Conservation (phyloP, 1,140 invertebrate genomes). For the Battus philenor region DNA sequence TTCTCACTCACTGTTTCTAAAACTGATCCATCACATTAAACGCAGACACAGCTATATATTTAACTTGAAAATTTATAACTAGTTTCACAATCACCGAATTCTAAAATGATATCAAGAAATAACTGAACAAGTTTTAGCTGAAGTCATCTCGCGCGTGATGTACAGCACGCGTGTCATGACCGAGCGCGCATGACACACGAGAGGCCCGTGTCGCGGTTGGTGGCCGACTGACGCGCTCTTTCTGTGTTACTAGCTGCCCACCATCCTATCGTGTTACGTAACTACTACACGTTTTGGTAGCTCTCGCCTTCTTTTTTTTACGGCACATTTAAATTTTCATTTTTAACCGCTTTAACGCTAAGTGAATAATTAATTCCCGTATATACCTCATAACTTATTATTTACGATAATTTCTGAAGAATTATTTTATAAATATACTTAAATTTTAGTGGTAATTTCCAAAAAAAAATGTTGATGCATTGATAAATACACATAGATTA, state of each 20-base stretch:
- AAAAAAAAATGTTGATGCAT: too few relatives aligned
- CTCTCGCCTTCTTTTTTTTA: neutral
- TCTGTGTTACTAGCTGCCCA: constrained; percentile 26
- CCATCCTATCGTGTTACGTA: constrained; percentile 33
- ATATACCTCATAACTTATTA: too few relatives aligned
- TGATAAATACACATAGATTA: neutral
- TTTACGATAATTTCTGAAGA: too few relatives aligned
- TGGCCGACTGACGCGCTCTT: constrained; percentile 45
- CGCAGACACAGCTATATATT: too few relatives aligned
- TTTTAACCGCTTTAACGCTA: too few relatives aligned
- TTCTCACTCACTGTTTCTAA: constrained; percentile 42
- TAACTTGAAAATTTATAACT: too few relatives aligned
- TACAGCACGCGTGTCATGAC: constrained; percentile 34
- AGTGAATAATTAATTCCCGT: too few relatives aligned
- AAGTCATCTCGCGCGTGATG: constrained; percentile 50
- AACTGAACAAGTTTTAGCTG: constrained; percentile 19
- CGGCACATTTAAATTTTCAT: neutral
- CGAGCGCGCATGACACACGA: constrained; percentile 38
- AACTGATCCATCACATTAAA: constrained; percentile 35
- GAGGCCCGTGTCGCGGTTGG: constrained; percentile 37
- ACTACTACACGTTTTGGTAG: constrained; percentile 20
- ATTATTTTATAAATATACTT: too few relatives aligned
- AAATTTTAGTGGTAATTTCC: too few relatives aligned
- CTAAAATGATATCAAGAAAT: constrained; percentile 13
- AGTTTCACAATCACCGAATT: constrained; percentile 6